Evolutionary conservation across 1,140 invertebrate species (phyloP).

Genomic region (Brachystomella parvula): DNA sequence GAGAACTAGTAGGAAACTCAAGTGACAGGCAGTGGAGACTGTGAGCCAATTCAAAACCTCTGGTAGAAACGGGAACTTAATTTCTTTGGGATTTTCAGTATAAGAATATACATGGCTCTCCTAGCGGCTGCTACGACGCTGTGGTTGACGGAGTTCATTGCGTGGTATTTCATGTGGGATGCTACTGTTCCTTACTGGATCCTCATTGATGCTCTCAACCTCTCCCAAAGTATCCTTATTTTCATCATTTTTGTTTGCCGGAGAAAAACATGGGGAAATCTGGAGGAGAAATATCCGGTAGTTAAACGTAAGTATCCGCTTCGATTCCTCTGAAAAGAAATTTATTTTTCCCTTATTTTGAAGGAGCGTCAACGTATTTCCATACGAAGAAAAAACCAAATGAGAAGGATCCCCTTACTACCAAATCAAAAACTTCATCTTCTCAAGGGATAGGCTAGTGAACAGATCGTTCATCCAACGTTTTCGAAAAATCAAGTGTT

Average conservation of each 20-base stretch:
- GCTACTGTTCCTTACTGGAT: conserved; percentile 39
- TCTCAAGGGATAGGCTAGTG: no score
- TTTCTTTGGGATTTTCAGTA: conserved; percentile 9
- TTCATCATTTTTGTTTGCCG: conserved; percentile 55
- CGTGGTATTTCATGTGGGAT: not conserved
- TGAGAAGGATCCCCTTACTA: not conserved
- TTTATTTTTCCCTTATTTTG: not conserved
- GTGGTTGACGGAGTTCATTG: conserved; percentile 6
- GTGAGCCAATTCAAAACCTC: conserved; percentile 6
- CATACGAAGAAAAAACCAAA: not conserved
- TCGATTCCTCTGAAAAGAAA: not conserved
- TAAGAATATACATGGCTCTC: not conserved
- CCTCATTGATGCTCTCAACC: conserved; percentile 57
- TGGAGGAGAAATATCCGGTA: conserved; percentile 38
- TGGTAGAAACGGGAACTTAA: not conserved
- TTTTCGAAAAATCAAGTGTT: no score
- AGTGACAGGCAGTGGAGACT: conserved; percentile 9
- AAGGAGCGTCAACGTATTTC: not conserved
- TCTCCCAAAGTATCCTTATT: conserved; percentile 73
- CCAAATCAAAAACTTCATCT: no score
- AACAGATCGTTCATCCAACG: no score
- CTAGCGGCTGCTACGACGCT: not conserved
- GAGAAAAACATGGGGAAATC: not conserved
- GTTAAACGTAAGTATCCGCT: conserved; percentile 10
- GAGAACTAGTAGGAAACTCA: conserved; percentile 5